Evolutionary conservation across 2,888 invertebrate species (phyloP).

Genomic region (Pollenia amentaria): DNA sequence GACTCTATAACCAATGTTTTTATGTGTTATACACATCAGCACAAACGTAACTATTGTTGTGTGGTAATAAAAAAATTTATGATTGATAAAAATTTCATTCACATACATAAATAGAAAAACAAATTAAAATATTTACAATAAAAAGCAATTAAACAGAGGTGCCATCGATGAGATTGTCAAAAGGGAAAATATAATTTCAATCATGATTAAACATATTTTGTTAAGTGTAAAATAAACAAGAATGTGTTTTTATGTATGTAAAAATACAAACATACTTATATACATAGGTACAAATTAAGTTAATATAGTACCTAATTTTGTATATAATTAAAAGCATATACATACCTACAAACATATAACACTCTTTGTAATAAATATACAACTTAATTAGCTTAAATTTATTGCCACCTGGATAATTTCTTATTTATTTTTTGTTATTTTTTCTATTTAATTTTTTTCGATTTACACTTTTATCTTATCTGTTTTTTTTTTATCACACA

Average conservation of each 20-base stretch:
- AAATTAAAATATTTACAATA: not conserved
- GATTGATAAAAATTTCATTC: not conserved
- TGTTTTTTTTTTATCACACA: not conserved
- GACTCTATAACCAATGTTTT: too few species aligned
- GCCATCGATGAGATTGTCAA: not conserved
- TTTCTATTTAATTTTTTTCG: not conserved
- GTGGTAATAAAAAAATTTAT: not conserved
- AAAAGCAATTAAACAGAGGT: not conserved
- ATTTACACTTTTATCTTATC: conserved; percentile 32
- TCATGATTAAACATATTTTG: not conserved
- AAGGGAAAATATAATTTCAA: not conserved
- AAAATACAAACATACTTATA: not conserved
- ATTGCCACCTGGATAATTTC: conserved; percentile 36
- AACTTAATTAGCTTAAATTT: conserved; percentile 56
- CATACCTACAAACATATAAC: not conserved
- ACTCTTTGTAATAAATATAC: not conserved
- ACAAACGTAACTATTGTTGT: too few species aligned
- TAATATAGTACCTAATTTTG: not conserved
- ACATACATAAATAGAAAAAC: not conserved
- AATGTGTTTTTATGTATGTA: not conserved
- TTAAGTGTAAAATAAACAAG: not conserved
- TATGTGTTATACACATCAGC: too few species aligned
- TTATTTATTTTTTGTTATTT: conserved; percentile 1
- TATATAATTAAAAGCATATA: not conserved
- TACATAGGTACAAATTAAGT: not conserved